phyloP scores from a whole-genome alignment of 2,888 invertebrate species.

The Sepioteuthis lessoniana region DNA sequence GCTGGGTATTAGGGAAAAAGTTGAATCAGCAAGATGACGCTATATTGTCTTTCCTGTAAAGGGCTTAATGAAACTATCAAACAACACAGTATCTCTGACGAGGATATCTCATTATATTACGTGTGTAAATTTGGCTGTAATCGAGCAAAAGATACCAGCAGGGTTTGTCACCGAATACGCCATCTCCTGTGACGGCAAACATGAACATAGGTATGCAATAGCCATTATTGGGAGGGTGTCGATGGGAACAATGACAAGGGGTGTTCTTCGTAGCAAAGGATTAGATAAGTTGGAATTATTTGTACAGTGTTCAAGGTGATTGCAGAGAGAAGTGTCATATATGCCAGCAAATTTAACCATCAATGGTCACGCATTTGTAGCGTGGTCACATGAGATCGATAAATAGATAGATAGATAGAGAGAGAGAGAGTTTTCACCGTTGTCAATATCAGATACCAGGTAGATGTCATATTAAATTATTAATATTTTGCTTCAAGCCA shows the following conservation, averaged over 20 bases:
- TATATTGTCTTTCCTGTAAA: constrained; percentile 33
- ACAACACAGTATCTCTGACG: background rate
- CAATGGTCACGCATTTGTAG: no score
- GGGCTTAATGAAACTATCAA: background rate
- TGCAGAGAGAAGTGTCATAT: no score
- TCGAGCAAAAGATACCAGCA: background rate
- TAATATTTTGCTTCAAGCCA: no score
- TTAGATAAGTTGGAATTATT: background rate
- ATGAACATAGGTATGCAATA: background rate
- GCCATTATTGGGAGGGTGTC: background rate
- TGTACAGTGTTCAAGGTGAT: background rate
- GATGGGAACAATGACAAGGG: background rate
- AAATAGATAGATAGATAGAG: no score
- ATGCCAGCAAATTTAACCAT: no score
- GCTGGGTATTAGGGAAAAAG: background rate
- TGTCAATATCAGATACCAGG: no score
- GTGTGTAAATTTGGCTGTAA: background rate
- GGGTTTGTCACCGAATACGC: background rate
- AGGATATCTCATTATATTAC: background rate
- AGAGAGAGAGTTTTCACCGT: no score
- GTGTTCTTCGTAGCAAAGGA: background rate
- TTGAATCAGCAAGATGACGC: background rate
- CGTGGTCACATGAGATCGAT: no score
- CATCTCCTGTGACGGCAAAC: background rate
- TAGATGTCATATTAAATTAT: no score